Base-by-base conservation (phyloP, 2,113 vertebrate genomes). In the Antidorcas marsupialis region DNA sequence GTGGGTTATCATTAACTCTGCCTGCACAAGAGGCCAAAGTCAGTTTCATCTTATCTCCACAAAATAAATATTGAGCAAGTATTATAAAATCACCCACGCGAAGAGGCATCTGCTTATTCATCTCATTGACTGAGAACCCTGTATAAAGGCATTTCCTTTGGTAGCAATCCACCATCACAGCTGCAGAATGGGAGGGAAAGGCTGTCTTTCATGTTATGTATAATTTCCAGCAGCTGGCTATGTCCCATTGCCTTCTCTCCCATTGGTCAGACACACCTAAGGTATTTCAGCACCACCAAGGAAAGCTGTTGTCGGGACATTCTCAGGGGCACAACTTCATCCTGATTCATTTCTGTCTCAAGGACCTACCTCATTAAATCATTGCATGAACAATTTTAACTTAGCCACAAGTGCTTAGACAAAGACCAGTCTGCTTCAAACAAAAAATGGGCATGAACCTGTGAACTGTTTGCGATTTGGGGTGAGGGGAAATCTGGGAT, bases 361-460 rank as follows among this genome's bases (percentile, higher is more conserved):
- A 91, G 7, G 76, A 94, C 33, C 27, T 89, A 53, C 60, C 43
- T 92, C 36, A 47, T 92, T 71, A 71, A 89, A 60, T 92, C 17
- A 59, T 1, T 87, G 25, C 90, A 92, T 36, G 16, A 60, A 28
- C 62, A 71, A 33, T 64, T 87, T 92, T 21, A 95, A 93, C 47
- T 76, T 60, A 83, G 57, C 8, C 59, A 59, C 25, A 53, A 71
- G 13, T 33, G 5, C n/a, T 67, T 84, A 90, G 39, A 60, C 55
- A 89, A 93, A 89, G 67, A 67, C 7, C 3, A 88, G 82, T 76
- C 52, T 83, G 33, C 45, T 92, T 94, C 52, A 6, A 23, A 89
- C 96, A 87, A 47, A 50, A 96, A 82, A 92, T 57, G 67, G 55
- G 47, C n/a, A 89, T 19, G 21, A 85, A 36, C 21, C 79, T 74